Percentiles rank a stretch among this genome's conserved stretches.
phyloP scores from a whole-genome alignment of 53 echinoderm and acorn worm species.

The Hippasteria phrygiana region DNA sequence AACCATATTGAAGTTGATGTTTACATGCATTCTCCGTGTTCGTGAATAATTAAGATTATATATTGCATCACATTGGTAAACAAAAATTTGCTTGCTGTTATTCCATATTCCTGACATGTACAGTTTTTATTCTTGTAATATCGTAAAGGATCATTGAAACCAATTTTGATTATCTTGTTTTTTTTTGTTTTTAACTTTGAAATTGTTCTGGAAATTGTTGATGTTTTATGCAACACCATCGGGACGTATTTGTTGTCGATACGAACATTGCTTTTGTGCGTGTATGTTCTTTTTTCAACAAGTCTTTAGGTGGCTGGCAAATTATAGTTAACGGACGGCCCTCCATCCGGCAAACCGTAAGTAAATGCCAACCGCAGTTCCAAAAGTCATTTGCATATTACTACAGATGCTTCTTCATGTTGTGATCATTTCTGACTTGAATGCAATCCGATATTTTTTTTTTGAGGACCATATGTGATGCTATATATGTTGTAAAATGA shows the following conservation, averaged over 20 bases:
- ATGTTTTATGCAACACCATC: neutral
- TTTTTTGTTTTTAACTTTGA: neutral
- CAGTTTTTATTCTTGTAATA: slow-evolving; percentile 3
- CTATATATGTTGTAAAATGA: slow-evolving; percentile 38
- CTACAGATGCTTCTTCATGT: neutral
- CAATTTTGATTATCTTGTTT: neutral
- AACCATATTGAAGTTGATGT: neutral
- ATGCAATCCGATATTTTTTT: neutral
- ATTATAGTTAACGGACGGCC: neutral
- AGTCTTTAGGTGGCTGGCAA: slow-evolving; percentile 39
- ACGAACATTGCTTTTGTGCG: no score
- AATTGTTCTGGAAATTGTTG: neutral
- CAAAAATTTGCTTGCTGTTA: neutral
- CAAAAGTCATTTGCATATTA: slow-evolving; percentile 21
- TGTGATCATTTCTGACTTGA: neutral
- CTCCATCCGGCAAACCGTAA: slow-evolving; percentile 39
- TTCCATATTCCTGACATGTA: neutral
- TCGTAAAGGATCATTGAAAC: neutral
- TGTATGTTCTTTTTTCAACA: neutral
- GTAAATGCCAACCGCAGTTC: slow-evolving; percentile 21
- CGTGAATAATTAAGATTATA: neutral
- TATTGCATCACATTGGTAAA: slow-evolving; percentile 33
- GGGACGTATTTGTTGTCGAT: slow-evolving; percentile 5
- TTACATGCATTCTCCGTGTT: neutral
- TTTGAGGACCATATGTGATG: slow-evolving; percentile 44